Conservation (phyloP, 2,113 vertebrate species). For the Perca schrenkii region DNA sequence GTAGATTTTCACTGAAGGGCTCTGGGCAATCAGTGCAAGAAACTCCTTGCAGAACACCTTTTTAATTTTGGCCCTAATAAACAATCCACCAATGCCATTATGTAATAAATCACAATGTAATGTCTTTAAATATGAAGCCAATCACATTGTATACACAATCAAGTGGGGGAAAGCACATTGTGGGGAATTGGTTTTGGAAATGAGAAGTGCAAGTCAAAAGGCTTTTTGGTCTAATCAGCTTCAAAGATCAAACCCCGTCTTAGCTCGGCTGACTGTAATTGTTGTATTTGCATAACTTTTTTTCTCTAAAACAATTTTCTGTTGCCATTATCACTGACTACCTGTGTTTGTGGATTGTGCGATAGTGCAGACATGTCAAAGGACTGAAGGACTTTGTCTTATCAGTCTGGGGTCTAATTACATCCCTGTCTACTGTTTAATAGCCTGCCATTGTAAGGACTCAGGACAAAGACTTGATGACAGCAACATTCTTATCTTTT, state of each 20-base stretch:
- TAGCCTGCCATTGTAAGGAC: conserved; percentile 64
- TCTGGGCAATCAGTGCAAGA: conserved; percentile 57
- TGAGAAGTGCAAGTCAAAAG: conserved; percentile 69
- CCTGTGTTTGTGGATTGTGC: conserved; percentile 35
- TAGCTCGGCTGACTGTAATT: conserved; percentile 70
- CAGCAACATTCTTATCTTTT: conserved; percentile 52
- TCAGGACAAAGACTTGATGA: conserved; percentile 33
- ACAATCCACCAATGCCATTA: conserved; percentile 76
- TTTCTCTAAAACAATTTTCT: conserved; percentile 47
- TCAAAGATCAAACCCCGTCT: conserved; percentile 74
- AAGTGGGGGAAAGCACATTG: conserved; percentile 53
- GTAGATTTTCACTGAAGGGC: conserved; percentile 54
- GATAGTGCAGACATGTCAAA: conserved; percentile 63
- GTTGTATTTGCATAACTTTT: conserved; percentile 75
- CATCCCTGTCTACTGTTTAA: conserved; percentile 62
- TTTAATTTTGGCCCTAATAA: conserved; percentile 81
- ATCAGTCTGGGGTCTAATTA: conserved; percentile 73
- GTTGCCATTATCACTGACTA: conserved; percentile 53
- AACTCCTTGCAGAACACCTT: conserved; percentile 72
- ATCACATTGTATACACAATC: conserved; percentile 74
- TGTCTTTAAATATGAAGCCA: conserved; percentile 78
- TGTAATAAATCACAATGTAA: conserved; percentile 80
- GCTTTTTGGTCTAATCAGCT: conserved; percentile 68
- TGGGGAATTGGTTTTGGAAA: conserved; percentile 77
- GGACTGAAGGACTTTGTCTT: conserved; percentile 55